Evolutionary conservation across 2,113 vertebrate genomes (phyloP).

Genomic region (Octodon degus): DNA sequence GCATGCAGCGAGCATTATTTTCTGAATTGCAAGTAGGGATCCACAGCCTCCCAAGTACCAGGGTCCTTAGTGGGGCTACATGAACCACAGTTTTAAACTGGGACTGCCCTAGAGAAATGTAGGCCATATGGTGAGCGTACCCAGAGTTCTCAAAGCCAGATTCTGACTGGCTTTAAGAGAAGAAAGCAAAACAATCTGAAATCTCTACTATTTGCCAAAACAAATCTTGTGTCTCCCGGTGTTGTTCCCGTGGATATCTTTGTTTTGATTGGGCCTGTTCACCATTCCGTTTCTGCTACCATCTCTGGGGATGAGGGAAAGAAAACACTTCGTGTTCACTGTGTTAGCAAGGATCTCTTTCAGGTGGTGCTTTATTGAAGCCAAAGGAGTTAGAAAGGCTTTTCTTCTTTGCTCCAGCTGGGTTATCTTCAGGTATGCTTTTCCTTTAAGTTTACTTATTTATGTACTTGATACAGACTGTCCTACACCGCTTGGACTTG

Average conservation of each 20-base stretch:
- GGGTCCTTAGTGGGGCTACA: constrained; percentile 30
- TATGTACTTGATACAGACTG: no score
- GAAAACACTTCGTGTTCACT: constrained; percentile 58
- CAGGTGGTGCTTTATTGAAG: constrained; percentile 41
- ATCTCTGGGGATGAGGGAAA: constrained; percentile 63
- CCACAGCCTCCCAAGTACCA: constrained; percentile 5
- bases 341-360: constrained; percentile 52
- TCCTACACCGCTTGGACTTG: no score
- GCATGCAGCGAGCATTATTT: background rate
- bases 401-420: background rate
- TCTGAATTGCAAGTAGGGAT: constrained; percentile 44
- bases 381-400: constrained; percentile 44
- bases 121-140: constrained; percentile 69
- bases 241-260: constrained; percentile 73
- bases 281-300: constrained; percentile 63
- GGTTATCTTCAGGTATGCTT: background rate
- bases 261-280: constrained; percentile 69
- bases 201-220: constrained; percentile 73
- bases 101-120: constrained; percentile 50
- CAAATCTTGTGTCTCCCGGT: constrained; percentile 68
- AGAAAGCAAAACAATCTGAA: constrained; percentile 77
- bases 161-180: constrained; percentile 56
- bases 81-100: constrained; percentile 54
- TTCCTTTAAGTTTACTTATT: background rate
- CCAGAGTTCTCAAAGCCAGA: constrained; percentile 71